A percentile compares a stretch with the other conserved stretches of the same genome.
These are phyloP conservation scores for Ceyx erithaca DNA, from an alignment of 2,797 vertebrate genomes.

Conservation along the genomic window DNA sequence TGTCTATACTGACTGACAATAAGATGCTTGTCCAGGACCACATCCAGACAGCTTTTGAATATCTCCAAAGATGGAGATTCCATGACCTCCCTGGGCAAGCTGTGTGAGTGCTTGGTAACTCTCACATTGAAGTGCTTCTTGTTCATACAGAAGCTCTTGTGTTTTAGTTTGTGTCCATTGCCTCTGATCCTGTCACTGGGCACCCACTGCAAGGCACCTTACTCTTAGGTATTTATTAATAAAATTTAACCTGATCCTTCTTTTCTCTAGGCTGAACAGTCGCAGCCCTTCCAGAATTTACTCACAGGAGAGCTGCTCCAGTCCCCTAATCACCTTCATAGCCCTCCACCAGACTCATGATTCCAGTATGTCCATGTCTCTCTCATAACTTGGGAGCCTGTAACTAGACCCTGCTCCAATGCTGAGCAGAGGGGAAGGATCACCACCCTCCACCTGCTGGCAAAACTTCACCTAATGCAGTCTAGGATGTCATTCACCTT, in stretches of 20 bases:
- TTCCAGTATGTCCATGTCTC: background rate
- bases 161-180: background rate
- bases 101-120: background rate
- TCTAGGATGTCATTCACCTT: rapidly evolving
- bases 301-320: background rate
- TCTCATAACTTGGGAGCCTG: background rate
- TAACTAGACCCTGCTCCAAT: background rate
- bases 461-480: background rate
- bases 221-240: background rate
- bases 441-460: rapidly evolving
- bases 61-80: background rate
- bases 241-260: background rate
- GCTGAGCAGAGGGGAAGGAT: background rate
- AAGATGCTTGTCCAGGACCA: rapidly evolving
- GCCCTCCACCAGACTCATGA: background rate
- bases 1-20: background rate
- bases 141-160: background rate
- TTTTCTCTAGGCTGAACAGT: background rate
- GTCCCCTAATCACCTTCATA: rapidly evolving
- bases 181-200: background rate
- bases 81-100: background rate
- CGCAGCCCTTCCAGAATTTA: background rate
- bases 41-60: background rate
- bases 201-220: background rate
- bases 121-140: background rate